Base-by-base conservation (phyloP, 2,797 vertebrate species). In the Discoglossus pictus region DNA sequence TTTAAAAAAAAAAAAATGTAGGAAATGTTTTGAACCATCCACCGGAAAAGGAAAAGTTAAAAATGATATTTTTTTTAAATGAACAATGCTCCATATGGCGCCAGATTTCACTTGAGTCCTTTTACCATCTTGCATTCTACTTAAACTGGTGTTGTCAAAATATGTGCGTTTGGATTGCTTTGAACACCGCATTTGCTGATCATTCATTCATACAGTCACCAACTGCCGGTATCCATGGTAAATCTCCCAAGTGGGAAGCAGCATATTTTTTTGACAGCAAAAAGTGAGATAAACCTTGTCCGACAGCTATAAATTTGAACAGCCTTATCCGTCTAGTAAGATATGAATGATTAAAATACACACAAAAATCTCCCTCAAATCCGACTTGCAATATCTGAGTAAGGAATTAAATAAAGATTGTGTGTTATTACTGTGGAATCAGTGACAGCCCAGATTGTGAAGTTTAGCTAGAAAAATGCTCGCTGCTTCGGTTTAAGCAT, bases 91-190 rank as follows among this genome's bases (percentile, higher is more conserved):
- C 60, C 68, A 71, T 63, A 71, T 71, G 61, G 60, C 46, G 36
- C 38, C 25, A 56, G 20, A 58, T 64, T 63, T 58, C 24, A 63
- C 44, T 50, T 24, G 38, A 64, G 52, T 43, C 44, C 27, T 64
- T 59, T 58, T 39, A 64, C 68, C 61, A 58, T 64, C 68, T 64
- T 71, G 61, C 53, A 51, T 42, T 51, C 35, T 71, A 24, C 68
- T 71, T 64, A 59, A 64, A 48, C 52, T 58, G 38, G 60, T 71
- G 61, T 71, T 71, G 38, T 70, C 52, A 56, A 56, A 70, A 70
- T 71, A 64, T 64, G 53, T 65, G 39, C 63, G 44, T 63, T 56
- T 71, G 68, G 44, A 58, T 71, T 42, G 12, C 43, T 70, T 24
- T 50, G 53, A 63, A 71, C 44, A 63, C 11, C 20, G 36, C 17